phyloP scores from a whole-genome alignment of 2,888 invertebrate species.

The Sacculina carcini region DNA sequence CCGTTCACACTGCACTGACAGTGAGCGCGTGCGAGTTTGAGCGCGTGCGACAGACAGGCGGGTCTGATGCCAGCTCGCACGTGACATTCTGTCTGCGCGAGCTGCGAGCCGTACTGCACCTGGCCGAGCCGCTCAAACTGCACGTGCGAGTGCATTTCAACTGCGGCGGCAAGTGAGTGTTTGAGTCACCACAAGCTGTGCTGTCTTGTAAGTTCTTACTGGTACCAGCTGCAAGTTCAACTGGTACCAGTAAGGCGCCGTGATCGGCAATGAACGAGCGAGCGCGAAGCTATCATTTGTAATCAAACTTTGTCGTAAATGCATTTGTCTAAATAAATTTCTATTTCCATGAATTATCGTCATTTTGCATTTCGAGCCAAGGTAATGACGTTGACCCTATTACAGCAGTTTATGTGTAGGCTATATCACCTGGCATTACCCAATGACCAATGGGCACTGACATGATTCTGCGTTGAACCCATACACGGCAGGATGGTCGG shows the following conservation, averaged over 20 bases:
- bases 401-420: too few species aligned
- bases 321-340: too few species aligned
- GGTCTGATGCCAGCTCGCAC: constrained; percentile 33
- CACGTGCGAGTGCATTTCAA: constrained; percentile 46
- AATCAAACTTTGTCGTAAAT: too few species aligned
- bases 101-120: constrained; percentile 45
- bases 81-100: constrained; percentile 68
- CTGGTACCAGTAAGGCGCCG: background rate
- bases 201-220: background rate
- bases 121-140: constrained; percentile 45
- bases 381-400: constrained; percentile 31
- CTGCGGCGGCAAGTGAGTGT: constrained; percentile 37
- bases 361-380: too few species aligned
- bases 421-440: too few species aligned
- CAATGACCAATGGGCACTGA: too few species aligned
- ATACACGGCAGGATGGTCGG: too few species aligned
- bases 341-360: too few species aligned
- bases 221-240: background rate
- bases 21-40: constrained; percentile 46
- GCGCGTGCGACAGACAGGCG: too few species aligned
- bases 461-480: too few species aligned
- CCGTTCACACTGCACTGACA: constrained; percentile 47
- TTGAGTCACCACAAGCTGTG: too few species aligned
- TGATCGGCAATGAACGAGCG: constrained; percentile 18
- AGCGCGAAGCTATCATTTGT: constrained; percentile 42